A percentile compares a stretch with the other conserved stretches of the same genome.
phyloP scores from a whole-genome alignment of 2,888 invertebrate genomes.

The Tryphoninae sp. region DNA sequence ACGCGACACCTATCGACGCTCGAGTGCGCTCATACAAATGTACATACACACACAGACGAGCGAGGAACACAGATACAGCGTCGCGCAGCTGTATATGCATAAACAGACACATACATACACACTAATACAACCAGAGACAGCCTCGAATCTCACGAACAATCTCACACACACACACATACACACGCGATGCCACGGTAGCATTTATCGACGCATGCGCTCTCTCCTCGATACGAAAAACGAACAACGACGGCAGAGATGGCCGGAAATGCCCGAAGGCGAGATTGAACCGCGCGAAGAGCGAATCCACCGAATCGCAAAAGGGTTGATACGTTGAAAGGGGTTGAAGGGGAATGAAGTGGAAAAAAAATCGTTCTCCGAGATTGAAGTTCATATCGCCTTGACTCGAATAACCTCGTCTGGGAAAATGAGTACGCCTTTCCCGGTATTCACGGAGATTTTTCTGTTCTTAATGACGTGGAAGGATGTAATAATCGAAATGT shows the following conservation, averaged over 20 bases:
- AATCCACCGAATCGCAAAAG: conserved; percentile 17
- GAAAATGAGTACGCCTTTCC: neutral
- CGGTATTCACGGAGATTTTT: neutral
- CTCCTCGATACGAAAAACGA: conserved; percentile 8
- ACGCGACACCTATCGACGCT: conserved; percentile 67
- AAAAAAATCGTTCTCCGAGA: neutral
- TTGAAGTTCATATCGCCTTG: conserved; percentile 14
- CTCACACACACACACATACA: neutral
- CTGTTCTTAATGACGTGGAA: neutral
- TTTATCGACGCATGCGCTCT: conserved; percentile 54
- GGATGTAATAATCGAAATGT: neutral
- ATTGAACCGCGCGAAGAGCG: conserved; percentile 45
- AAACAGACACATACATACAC: conserved; percentile 44
- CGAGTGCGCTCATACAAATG: conserved; percentile 13
- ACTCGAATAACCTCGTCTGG: neutral
- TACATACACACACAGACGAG: too few relatives aligned
- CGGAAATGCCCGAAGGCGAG: conserved; percentile 46
- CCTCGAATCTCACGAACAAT: neutral
- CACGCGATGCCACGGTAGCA: neutral
- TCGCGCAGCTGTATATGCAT: conserved; percentile 16
- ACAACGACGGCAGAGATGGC: conserved; percentile 5
- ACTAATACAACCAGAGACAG: conserved; percentile 39
- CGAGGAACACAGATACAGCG: too few relatives aligned
- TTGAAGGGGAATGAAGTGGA: neutral
- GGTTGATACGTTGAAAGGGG: conserved; percentile 17